These are phyloP conservation scores for Ceyx melanurus DNA, from an alignment of 2,113 vertebrate genomes.

Conservation along the genomic window DNA sequence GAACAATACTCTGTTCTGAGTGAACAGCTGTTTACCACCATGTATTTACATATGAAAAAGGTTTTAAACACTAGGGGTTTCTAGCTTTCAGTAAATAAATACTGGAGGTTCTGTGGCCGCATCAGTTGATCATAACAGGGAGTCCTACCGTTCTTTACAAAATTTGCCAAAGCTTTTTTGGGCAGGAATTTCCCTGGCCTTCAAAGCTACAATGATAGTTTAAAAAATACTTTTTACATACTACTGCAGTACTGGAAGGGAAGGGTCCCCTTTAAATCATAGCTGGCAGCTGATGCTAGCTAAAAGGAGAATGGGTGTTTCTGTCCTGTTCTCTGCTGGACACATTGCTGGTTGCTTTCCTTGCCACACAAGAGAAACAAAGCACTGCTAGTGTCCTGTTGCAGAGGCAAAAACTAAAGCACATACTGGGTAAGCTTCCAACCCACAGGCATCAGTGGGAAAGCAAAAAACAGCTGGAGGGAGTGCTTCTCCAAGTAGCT, in stretches of 20 bases:
- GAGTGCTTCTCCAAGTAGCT: neutral
- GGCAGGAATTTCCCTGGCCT: neutral
- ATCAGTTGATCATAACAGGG: neutral
- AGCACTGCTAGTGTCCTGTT: neutral
- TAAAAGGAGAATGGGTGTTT: neutral
- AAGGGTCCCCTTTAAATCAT: neutral
- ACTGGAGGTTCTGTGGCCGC: neutral
- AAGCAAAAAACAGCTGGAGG: neutral
- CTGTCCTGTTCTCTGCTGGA: neutral
- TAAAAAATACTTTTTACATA: neutral
- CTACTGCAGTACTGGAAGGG: neutral
- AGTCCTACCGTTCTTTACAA: neutral
- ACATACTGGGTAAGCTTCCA: neutral
- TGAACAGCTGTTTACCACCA: neutral
- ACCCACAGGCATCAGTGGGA: neutral
- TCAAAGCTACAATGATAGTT: neutral
- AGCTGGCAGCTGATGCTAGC: neutral
- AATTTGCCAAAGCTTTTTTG: neutral
- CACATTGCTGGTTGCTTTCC: neutral
- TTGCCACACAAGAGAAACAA: neutral
- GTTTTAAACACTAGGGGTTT: constrained; percentile 20
- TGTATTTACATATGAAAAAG: neutral
- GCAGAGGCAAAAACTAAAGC: neutral
- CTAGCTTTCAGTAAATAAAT: neutral
- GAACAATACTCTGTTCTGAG: neutral